Evolutionary conservation across 2,888 invertebrate species (phyloP).

Genomic region (Dendrolimus houi): DNA sequence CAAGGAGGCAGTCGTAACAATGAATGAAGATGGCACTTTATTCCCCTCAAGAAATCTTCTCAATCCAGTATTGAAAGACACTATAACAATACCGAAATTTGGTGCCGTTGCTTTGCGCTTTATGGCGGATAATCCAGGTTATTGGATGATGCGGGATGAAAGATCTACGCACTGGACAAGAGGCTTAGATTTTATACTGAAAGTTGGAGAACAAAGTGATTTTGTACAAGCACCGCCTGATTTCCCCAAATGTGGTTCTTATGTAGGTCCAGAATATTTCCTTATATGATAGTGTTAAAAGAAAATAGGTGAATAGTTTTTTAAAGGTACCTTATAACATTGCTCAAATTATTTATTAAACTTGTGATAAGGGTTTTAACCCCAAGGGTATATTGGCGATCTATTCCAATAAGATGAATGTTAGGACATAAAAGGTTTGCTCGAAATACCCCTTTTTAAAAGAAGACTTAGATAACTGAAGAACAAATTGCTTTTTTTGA

Average conservation of each 20-base stretch:
- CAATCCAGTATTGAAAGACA: constrained; percentile 82
- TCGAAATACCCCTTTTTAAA: too few relatives aligned
- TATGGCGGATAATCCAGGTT: constrained; percentile 86
- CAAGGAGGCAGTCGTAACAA: constrained; percentile 68
- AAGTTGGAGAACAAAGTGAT: constrained; percentile 81
- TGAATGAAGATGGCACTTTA: constrained; percentile 76
- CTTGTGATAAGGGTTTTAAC: constrained; percentile 29
- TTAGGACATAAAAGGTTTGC: too few relatives aligned
- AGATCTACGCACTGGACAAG: constrained; percentile 83
- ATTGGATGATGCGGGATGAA: constrained; percentile 89
- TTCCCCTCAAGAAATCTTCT: constrained; percentile 73
- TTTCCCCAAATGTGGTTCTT: constrained; percentile 88
- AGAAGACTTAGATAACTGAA: too few relatives aligned
- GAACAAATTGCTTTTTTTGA: too few relatives aligned
- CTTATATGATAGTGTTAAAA: constrained; percentile 53
- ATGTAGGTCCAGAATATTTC: constrained; percentile 85
- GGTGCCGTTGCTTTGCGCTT: constrained; percentile 84
- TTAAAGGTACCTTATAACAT: constrained; percentile 13
- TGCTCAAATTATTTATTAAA: constrained; percentile 41
- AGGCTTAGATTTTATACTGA: constrained; percentile 84
- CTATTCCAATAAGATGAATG: too few relatives aligned
- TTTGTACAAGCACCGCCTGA: constrained; percentile 81
- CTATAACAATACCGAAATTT: constrained; percentile 82
- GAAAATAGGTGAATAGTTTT: constrained; percentile 13
- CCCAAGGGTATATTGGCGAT: too few relatives aligned